These are phyloP conservation scores for Periophthalmus modestus DNA, from an alignment of 2,113 vertebrate species.

Conservation along the genomic window DNA sequence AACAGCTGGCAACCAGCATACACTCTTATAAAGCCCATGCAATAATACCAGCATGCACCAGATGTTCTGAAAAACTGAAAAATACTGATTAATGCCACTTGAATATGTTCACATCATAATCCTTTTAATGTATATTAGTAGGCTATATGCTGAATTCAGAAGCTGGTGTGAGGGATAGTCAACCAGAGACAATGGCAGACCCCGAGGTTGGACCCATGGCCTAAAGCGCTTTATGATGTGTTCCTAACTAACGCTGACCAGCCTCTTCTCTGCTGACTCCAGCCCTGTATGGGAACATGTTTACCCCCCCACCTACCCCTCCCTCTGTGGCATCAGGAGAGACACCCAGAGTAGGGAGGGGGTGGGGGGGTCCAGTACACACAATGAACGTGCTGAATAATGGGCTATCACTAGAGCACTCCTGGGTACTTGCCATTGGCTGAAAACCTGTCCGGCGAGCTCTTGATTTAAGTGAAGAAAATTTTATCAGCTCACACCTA, in stretches of 20 bases:
- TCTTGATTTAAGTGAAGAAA: slow-evolving; percentile 24
- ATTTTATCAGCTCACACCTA: slow-evolving; percentile 20
- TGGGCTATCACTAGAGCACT: slow-evolving; percentile 53
- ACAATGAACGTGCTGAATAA: slow-evolving; percentile 83
- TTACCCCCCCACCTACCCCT: slow-evolving; percentile 68
- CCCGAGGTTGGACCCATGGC: slow-evolving; percentile 45
- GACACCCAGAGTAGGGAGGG: slow-evolving; percentile 15
- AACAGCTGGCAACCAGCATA: no score
- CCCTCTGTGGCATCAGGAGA: slow-evolving; percentile 58
- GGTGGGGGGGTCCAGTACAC: slow-evolving; percentile 32
- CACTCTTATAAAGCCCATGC: not conserved
- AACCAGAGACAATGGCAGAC: slow-evolving; percentile 60
- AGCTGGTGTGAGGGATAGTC: slow-evolving; percentile 44
- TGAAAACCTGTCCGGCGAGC: slow-evolving; percentile 51
- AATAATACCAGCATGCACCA: not conserved
- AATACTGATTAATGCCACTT: not conserved
- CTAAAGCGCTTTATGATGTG: slow-evolving; percentile 67
- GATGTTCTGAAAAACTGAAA: not conserved
- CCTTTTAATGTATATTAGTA: no score
- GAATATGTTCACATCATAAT: not conserved
- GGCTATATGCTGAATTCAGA: slow-evolving; percentile 3
- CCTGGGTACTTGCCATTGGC: slow-evolving; percentile 37
- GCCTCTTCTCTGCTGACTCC: slow-evolving; percentile 81
- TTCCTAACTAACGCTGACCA: slow-evolving; percentile 71
- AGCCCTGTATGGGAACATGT: slow-evolving; percentile 71